Evolutionary conservation across 2,797 vertebrate species (phyloP).

Genomic region (Poecilia gillii): DNA sequence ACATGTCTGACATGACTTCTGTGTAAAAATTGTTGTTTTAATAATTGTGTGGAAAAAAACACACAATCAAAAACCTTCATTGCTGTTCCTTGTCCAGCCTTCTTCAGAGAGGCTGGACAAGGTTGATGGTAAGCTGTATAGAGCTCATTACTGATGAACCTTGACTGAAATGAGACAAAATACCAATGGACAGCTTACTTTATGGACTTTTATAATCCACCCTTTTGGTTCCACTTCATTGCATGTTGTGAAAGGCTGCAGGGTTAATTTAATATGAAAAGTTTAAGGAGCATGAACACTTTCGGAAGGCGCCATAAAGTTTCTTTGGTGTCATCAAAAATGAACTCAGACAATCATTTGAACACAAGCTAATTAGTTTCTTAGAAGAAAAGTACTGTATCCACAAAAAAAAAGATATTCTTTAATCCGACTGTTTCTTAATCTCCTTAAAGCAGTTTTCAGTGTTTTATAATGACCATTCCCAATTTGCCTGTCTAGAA

Average conservation of each 20-base stretch:
- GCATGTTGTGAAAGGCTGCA: background rate
- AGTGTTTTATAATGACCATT: conserved; percentile 65
- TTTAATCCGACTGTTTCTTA: conserved; percentile 25
- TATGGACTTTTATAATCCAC: background rate
- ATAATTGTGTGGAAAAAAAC: background rate
- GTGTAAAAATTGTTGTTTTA: background rate
- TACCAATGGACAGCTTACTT: background rate
- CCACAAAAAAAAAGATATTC: conserved; percentile 48
- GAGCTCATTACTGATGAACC: background rate
- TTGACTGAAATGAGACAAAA: background rate
- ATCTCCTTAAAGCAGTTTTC: conserved; percentile 53
- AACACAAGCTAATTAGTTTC: background rate
- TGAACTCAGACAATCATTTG: background rate
- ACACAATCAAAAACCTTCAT: background rate
- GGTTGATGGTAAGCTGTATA: background rate
- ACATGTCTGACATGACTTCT: background rate
- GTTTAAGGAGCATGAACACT: no score
- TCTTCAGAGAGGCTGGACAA: background rate
- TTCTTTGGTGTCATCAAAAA: background rate
- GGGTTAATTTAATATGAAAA: background rate
- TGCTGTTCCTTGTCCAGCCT: background rate
- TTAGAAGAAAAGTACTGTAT: conserved; percentile 32
- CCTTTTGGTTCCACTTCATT: background rate
- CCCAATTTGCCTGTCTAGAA: conserved; percentile 61
- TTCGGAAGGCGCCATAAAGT: background rate